Percentiles rank a stretch among this genome's conserved stretches.
These are phyloP conservation scores for Stramonita haemastoma DNA, from an alignment of 2,888 invertebrate genomes.

Conservation along the genomic window DNA sequence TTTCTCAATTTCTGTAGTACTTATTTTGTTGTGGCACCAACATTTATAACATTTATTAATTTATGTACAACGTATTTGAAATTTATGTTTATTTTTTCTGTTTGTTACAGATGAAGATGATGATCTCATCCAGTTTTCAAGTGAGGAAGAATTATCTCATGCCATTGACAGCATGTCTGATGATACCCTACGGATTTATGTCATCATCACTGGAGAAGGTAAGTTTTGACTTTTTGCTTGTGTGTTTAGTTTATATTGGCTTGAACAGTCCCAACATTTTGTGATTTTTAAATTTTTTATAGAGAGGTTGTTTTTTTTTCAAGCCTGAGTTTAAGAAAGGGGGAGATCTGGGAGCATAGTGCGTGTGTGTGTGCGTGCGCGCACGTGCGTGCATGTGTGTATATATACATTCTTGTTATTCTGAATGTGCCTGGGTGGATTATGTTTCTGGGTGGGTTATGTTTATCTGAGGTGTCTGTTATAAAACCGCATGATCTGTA, in stretches of 20 bases:
- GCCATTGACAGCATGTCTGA: neutral
- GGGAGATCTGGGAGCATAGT: too few relatives aligned
- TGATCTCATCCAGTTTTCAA: conserved; percentile 31
- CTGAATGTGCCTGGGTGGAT: too few relatives aligned
- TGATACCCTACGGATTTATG: neutral
- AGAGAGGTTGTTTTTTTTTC: neutral
- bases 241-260: neutral
- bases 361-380: too few relatives aligned
- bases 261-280: neutral
- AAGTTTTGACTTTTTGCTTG: too few relatives aligned
- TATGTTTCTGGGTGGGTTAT: too few relatives aligned
- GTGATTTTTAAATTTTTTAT: neutral
- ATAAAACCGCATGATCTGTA: too few relatives aligned
- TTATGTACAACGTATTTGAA: neutral
- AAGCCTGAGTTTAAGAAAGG: neutral
- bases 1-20: neutral
- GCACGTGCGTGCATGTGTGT: too few relatives aligned
- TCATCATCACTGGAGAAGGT: neutral
- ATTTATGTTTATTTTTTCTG: neutral
- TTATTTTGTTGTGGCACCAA: too few relatives aligned
- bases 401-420: too few relatives aligned
- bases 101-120: conserved; percentile 26
- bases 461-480: too few relatives aligned
- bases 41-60: too few relatives aligned
- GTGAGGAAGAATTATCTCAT: neutral